Percentiles rank a stretch among this genome's conserved stretches.
phyloP scores from a whole-genome alignment of 2,888 invertebrate genomes.

The Nomada goodeniana region DNA sequence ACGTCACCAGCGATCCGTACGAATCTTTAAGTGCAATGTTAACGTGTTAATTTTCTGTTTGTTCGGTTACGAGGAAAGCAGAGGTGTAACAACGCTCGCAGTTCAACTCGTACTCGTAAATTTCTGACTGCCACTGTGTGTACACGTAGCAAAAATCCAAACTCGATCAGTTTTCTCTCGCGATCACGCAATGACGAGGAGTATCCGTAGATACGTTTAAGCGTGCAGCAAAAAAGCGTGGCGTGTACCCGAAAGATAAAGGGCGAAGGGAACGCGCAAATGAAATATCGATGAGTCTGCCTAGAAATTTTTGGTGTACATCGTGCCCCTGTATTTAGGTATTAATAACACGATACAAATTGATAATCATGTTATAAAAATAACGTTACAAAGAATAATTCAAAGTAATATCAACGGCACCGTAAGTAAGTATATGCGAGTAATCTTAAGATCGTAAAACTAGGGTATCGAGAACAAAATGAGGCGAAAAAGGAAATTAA shows the following conservation, averaged over 20 bases:
- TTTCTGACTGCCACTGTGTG: constrained; percentile 36
- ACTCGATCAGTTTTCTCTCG: constrained; percentile 40
- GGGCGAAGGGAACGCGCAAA: constrained; percentile 52
- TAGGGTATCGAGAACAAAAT: constrained; percentile 69
- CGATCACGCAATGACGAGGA: constrained; percentile 10
- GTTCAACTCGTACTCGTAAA: neutral
- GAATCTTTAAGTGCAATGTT: constrained; percentile 4
- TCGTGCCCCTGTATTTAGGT: constrained; percentile 82
- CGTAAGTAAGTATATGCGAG: constrained; percentile 82
- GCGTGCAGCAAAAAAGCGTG: constrained; percentile 70
- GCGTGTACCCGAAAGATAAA: constrained; percentile 4
- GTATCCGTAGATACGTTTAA: constrained; percentile 21
- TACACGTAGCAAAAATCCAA: constrained; percentile 23
- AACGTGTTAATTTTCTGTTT: neutral
- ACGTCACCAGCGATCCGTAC: neutral
- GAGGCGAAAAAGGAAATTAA: constrained; percentile 33
- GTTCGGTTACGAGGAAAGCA: neutral
- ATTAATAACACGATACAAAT: constrained; percentile 80
- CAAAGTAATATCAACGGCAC: constrained; percentile 82
- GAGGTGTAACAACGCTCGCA: neutral
- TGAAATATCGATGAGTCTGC: constrained; percentile 40
- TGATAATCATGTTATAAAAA: constrained; percentile 82
- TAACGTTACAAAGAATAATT: constrained; percentile 74
- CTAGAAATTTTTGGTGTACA: constrained; percentile 71
- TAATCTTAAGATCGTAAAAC: constrained; percentile 81